A percentile compares a stretch with the other conserved stretches of the same genome.
Conservation (phyloP, 2,888 invertebrate genomes). For the Morpho deidamia region DNA sequence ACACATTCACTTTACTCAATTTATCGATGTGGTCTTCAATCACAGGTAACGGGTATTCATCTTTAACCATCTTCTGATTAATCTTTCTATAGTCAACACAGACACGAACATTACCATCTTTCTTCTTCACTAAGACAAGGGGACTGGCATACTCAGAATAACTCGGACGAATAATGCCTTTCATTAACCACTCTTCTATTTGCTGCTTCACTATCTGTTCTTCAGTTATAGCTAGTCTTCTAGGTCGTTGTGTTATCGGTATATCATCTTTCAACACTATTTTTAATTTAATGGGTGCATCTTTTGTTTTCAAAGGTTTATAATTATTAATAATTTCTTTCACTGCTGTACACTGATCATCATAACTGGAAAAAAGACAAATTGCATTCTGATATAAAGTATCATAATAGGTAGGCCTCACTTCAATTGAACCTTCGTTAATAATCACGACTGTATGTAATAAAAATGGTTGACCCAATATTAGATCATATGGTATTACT, state of each 20-base stretch:
- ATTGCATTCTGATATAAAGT: too few species aligned
- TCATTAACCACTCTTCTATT: conserved; percentile 17
- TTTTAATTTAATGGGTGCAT: not conserved
- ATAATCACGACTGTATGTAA: too few species aligned
- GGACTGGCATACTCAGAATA: conserved; percentile 26
- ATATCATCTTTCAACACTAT: conserved; percentile 26
- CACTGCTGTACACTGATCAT: not conserved
- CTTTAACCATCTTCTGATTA: conserved; percentile 25
- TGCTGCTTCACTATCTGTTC: conserved; percentile 11
- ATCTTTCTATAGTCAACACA: conserved; percentile 47
- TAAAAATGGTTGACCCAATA: too few species aligned
- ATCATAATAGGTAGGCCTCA: too few species aligned
- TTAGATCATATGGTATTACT: too few species aligned
- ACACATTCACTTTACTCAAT: conserved; percentile 32
- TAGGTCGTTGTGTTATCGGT: conserved; percentile 24
- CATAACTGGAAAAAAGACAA: too few species aligned
- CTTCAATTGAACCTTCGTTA: too few species aligned
- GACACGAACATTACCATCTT: conserved; percentile 22
- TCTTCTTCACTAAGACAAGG: conserved; percentile 23
- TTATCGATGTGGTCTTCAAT: conserved; percentile 46
- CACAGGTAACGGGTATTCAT: conserved; percentile 36
- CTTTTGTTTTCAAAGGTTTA: conserved; percentile 10
- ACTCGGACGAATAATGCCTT: conserved; percentile 2
- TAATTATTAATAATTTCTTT: conserved; percentile 25
- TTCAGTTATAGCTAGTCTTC: conserved; percentile 20